Conservation (phyloP, 37 sponge, comb jelly and placozoan species). For the Spongia lamella region DNA sequence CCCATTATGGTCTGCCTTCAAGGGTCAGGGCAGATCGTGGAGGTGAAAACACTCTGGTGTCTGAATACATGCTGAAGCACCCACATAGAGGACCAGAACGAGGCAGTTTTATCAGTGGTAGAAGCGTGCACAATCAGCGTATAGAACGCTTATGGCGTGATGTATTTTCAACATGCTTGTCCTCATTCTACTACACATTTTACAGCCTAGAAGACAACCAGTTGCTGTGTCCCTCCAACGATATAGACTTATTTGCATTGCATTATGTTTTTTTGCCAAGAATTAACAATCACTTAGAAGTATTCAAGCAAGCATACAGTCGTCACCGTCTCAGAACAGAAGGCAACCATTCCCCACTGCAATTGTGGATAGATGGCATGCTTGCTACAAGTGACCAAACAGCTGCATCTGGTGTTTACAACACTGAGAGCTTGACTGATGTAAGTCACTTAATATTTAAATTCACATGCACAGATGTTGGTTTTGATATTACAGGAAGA, state of each 20-base stretch:
- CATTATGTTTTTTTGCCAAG: too few relatives aligned
- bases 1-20: slow-evolving; percentile 54
- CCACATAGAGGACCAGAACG: slow-evolving; percentile 35
- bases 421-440: too few relatives aligned
- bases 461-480: too few relatives aligned
- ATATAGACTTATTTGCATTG: slow-evolving; percentile 32
- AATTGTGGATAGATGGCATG: slow-evolving; percentile 70
- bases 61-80: slow-evolving; percentile 52
- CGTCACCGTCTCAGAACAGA: slow-evolving; percentile 42
- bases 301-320: slow-evolving; percentile 31
- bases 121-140: slow-evolving; percentile 68
- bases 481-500: too few relatives aligned
- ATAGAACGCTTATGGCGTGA: slow-evolving; percentile 65
- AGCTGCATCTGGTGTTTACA: too few relatives aligned
- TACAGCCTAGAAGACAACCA: slow-evolving; percentile 16
- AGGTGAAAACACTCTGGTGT: slow-evolving; percentile 52
- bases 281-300: slow-evolving; percentile 22
- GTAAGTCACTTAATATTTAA: too few relatives aligned
- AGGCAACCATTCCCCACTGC: slow-evolving; percentile 27
- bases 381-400: too few relatives aligned
- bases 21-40: slow-evolving; percentile 54
- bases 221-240: slow-evolving; percentile 11
- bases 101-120: slow-evolving; percentile 46
- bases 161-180: slow-evolving; percentile 25
- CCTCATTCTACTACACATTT: slow-evolving; percentile 26